Base-by-base conservation (phyloP, 2,888 invertebrate genomes). In the Limnephilus auricula region DNA sequence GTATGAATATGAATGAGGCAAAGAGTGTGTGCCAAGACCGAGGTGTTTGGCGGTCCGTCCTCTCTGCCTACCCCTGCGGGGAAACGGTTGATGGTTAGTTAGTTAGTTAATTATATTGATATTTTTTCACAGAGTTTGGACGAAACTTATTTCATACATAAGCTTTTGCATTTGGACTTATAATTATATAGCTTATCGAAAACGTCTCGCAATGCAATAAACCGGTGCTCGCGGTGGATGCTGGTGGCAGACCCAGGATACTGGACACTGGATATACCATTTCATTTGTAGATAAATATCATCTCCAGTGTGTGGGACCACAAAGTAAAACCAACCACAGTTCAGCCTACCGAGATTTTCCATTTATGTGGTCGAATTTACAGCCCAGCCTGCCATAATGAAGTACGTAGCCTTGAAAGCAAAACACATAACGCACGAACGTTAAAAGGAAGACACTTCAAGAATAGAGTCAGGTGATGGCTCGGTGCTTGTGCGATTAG, bases 281-380 rank as follows among this genome's bases (percentile, higher is more conserved):
- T 84, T 84, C 32, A 84, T 84, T 84, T 84, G 84, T 37, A 37
- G n/a, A 45, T 40, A 84, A 84, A 84, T 84, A 37, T 84, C 30
- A n/a, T 37, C n/a, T 84, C 40, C 40, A 84, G 84, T 25, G 84
- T 40, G 40, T 40, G 84, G 37, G 84, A 84, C 84, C 84, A 84
- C 37, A 84, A 84, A 84, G 32, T 84, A 83, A 65, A 65, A 65
- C 50, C 50, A 65, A 65, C 84, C 84, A n/a, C 84, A 84, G 12
- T 37, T 4, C 84, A 84, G 37, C 37, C 37, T 40, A 37, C 84
- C 13, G 40, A 25, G 37, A 84, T 40, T 37, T 83, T 31, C 4
- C 34, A 80, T 80, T 80, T 80, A 80, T 80, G 80, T 32, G 80
- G 80, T 80, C 15, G 31, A 80, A 80, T 80, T 80, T 80, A 80